These are phyloP conservation scores for Shinisaurus crocodilurus DNA, from an alignment of 2,113 vertebrate genomes.

Conservation along the genomic window DNA sequence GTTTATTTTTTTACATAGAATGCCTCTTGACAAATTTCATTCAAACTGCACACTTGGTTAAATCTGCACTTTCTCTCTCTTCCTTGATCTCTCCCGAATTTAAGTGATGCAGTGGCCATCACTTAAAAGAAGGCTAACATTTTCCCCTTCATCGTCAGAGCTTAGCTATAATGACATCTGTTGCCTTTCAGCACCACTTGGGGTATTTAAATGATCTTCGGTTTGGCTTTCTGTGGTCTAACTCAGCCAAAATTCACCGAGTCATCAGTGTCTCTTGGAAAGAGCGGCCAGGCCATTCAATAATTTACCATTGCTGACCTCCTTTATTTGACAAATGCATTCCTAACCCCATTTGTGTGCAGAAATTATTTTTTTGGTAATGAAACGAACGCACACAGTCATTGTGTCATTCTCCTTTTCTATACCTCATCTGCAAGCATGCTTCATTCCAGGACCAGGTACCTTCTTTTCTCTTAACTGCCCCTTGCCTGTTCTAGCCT, in stretches of 20 bases:
- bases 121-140: fast-evolving
- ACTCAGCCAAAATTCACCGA: conserved; percentile 2
- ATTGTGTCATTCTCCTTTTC: neutral
- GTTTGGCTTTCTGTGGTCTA: neutral
- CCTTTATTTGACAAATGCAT: neutral
- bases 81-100: fast-evolving
- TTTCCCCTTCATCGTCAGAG: neutral
- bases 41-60: fast-evolving
- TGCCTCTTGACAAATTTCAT: neutral
- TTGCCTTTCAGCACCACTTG: neutral
- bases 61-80: neutral
- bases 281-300: neutral
- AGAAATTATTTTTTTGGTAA: neutral
- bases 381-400: fast-evolving
- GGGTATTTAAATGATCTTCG: neutral
- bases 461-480: conserved; percentile 9
- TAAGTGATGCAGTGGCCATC: conserved; percentile 1
- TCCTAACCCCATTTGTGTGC: fast-evolving
- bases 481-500: conserved; percentile 66
- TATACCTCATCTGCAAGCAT: conserved; percentile 32
- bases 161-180: neutral
- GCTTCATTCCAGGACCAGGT: neutral
- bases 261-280: neutral
- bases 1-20: neutral
- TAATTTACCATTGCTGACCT: neutral